A percentile compares a stretch with the other conserved stretches of the same genome.
phyloP scores from a whole-genome alignment of 2,113 vertebrate genomes.

The Clupea harengus region DNA sequence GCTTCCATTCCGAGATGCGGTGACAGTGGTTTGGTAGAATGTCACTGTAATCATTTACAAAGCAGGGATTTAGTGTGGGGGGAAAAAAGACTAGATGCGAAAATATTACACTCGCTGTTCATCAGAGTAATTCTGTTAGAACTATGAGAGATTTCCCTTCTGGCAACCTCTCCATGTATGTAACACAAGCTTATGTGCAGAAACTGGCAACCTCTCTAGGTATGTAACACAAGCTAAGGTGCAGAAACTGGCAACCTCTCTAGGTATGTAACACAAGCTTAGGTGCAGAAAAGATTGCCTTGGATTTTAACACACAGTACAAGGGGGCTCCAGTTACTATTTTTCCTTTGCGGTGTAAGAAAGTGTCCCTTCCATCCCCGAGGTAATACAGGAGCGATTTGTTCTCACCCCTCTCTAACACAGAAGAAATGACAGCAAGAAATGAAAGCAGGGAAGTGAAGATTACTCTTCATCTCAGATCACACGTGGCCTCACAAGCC shows the following conservation, averaged over 20 bases:
- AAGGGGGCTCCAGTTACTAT: not conserved
- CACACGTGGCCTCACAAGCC: not conserved
- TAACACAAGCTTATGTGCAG: not conserved
- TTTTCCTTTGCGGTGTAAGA: not conserved
- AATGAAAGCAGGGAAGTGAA: not conserved
- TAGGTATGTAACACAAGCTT: not conserved
- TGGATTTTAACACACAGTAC: not conserved
- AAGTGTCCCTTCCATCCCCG: not conserved
- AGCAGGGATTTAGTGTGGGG: not conserved
- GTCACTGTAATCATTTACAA: conserved; percentile 8
- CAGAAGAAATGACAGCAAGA: conserved; percentile 3
- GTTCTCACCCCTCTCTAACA: conserved; percentile 8
- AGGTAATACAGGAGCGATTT: conserved; percentile 26
- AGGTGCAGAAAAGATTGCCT: not conserved
- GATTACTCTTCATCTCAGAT: not conserved
- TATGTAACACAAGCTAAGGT: not conserved
- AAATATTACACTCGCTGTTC: not conserved
- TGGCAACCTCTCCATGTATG: not conserved
- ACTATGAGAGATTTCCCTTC: not conserved
- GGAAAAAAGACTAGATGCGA: not conserved
- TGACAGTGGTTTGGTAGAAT: not conserved
- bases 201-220: not conserved
- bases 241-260: not conserved
- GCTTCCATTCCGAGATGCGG: not conserved
- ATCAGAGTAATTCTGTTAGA: not conserved